Base-by-base conservation (phyloP, 2,888 invertebrate genomes). In the Bembecia ichneumoniformis region DNA sequence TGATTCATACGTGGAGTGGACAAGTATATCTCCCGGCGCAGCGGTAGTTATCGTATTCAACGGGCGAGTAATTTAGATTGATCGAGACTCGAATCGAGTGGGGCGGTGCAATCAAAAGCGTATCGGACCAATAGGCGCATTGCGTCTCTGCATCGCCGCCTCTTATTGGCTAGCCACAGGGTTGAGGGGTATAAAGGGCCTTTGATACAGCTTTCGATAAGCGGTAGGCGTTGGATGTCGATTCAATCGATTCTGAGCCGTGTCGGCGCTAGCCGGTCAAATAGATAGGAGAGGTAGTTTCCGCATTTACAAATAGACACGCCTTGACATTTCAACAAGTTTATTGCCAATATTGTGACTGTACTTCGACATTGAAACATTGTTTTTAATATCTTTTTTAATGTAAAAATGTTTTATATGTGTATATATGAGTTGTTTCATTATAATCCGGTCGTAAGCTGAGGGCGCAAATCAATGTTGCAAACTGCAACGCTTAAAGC, bases 31-130 rank as follows among this genome's bases (percentile, higher is more conserved):
- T 28, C 9, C 9, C 28, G 9, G 28, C 28, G 28, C 28, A 28
- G 28, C 5, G 28, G 28, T 9, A 28, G 28, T 28, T 28, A 28
- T 28, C 28, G 28, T 9, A 9, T 28, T 28, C 28, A 28, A 28
- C 28, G 66, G 68, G 61, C 71, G 71, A 70, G 71, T 80, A 82
- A 84, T 84, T 78, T 77, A 75, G 82, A 86, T 86, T 83, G 82
- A 86, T 86, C 74, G 82, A 75, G 77, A 63, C 74, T 68, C 71
- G 81, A 74, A 84, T 84, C 78, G 80, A 76, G 77, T 56, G 73
- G 81, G 86, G 86, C 84, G 86, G 81, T 56, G 84, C 84, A 82
- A 84, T 86, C 86, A 86, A 86, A 87, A 74, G 72, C 78, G 77
- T 76, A 82, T 82, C 79, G 77, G 71, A 64, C 84, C 84, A 86